A percentile compares a stretch with the other conserved stretches of the same genome.
Evolutionary conservation across 2,797 vertebrate species (phyloP).

Genomic region (Myiothlypis chrysogaster): DNA sequence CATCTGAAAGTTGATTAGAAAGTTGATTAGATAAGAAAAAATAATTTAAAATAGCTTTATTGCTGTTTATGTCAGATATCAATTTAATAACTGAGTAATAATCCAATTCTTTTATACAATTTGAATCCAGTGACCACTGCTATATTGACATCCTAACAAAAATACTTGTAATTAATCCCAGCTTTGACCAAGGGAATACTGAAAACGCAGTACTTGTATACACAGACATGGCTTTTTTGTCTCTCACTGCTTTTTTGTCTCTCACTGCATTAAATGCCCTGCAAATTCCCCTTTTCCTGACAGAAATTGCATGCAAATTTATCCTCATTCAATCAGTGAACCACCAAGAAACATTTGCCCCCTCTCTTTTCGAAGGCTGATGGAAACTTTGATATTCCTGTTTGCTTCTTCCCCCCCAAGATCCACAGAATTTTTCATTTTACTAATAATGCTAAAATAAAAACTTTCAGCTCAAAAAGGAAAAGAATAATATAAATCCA

Average conservation of each 20-base stretch:
- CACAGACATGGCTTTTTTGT: neutral
- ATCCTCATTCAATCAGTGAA: neutral
- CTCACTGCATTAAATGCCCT: neutral
- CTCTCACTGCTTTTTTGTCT: neutral
- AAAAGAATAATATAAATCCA: neutral
- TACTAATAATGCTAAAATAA: neutral
- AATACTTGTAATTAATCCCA: neutral
- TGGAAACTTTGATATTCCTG: neutral
- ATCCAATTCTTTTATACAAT: neutral
- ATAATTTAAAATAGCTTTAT: neutral
- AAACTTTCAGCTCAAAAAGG: neutral
- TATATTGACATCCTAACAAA: neutral
- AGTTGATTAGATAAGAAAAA: neutral
- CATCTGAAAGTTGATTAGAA: neutral
- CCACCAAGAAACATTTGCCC: neutral
- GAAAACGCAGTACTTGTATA: rapidly evolving
- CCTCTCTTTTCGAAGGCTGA: rapidly evolving
- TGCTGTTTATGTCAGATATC: neutral
- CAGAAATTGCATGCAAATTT: neutral
- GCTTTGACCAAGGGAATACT: neutral
- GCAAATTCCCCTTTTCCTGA: neutral
- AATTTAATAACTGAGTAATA: neutral
- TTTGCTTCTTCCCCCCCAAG: rapidly evolving
- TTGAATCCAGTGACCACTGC: neutral
- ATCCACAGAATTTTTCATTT: neutral